phyloP scores from a whole-genome alignment of 2,797 vertebrate genomes.

The Cirrhinus mrigala region DNA sequence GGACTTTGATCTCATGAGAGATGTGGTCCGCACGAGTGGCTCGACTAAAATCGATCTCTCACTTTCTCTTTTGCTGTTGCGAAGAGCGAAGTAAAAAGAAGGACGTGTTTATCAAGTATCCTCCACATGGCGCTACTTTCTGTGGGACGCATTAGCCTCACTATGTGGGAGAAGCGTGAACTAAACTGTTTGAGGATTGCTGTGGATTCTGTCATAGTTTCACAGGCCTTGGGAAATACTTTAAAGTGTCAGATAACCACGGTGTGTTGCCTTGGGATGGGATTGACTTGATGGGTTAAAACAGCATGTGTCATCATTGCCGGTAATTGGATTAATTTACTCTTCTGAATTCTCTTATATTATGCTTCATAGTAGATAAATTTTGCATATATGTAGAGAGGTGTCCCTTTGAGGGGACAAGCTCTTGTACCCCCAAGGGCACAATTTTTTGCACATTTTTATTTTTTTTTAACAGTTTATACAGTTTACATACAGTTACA shows the following conservation, averaged over 20 bases:
- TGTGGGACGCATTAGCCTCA: not conserved
- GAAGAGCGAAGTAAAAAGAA: not conserved
- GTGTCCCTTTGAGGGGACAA: too few relatives aligned
- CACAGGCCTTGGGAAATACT: not conserved
- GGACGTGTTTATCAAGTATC: not conserved
- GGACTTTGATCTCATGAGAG: constrained; percentile 25
- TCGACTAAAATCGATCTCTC: constrained; percentile 15
- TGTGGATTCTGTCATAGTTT: constrained; percentile 19
- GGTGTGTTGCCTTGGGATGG: not conserved
- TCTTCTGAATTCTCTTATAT: not conserved
- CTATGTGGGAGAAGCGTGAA: constrained; percentile 27
- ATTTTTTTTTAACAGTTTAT: too few relatives aligned
- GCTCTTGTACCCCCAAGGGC: too few relatives aligned
- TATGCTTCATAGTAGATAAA: not conserved
- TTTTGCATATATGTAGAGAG: too few relatives aligned
- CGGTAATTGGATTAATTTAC: not conserved
- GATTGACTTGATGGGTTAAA: not conserved
- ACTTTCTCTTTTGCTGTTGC: constrained; percentile 1
- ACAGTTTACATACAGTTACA: too few relatives aligned
- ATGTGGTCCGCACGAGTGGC: constrained; percentile 6
- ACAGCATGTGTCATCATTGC: not conserved
- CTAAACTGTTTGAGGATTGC: not conserved
- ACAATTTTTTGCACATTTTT: too few relatives aligned
- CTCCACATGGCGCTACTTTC: constrained; percentile 3
- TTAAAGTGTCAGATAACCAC: not conserved